These are phyloP conservation scores for Riptortus pedestris DNA, from an alignment of 1,140 invertebrate genomes.

Conservation along the genomic window DNA sequence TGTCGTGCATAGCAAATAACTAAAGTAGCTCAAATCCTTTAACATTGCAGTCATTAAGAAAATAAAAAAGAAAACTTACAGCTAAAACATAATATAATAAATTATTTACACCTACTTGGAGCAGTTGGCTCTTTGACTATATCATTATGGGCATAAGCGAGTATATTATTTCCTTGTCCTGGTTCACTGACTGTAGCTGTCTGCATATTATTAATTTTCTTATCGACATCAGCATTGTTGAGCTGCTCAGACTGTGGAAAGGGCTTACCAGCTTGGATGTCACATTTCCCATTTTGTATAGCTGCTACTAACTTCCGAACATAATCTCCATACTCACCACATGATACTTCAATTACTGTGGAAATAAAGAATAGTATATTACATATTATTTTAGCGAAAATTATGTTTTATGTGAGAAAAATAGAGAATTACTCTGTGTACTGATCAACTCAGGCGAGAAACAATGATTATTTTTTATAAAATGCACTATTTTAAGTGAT, in stretches of 20 bases:
- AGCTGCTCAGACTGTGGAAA: constrained; percentile 51
- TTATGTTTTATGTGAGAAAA: too few relatives aligned
- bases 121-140: constrained; percentile 47
- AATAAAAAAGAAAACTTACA: too few relatives aligned
- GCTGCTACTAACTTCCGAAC: constrained; percentile 71
- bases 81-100: too few relatives aligned
- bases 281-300: constrained; percentile 67
- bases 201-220: constrained; percentile 36
- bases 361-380: constrained; percentile 24
- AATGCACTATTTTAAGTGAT: too few relatives aligned
- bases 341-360: constrained; percentile 82
- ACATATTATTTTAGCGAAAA: constrained; percentile 1
- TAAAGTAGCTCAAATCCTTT: too few relatives aligned
- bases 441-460: too few relatives aligned
- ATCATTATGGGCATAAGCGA: constrained; percentile 52
- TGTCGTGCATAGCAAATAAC: too few relatives aligned
- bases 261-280: constrained; percentile 53
- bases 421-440: too few relatives aligned
- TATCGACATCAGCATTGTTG: constrained; percentile 44
- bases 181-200: neutral
- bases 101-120: neutral
- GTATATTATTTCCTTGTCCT: constrained; percentile 34
- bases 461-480: too few relatives aligned
- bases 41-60: too few relatives aligned
- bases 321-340: constrained; percentile 88